A percentile compares a stretch with the other conserved stretches of the same genome.
Evolutionary conservation across 2,888 invertebrate species (phyloP).

Genomic region (Spodoptera littoralis): DNA sequence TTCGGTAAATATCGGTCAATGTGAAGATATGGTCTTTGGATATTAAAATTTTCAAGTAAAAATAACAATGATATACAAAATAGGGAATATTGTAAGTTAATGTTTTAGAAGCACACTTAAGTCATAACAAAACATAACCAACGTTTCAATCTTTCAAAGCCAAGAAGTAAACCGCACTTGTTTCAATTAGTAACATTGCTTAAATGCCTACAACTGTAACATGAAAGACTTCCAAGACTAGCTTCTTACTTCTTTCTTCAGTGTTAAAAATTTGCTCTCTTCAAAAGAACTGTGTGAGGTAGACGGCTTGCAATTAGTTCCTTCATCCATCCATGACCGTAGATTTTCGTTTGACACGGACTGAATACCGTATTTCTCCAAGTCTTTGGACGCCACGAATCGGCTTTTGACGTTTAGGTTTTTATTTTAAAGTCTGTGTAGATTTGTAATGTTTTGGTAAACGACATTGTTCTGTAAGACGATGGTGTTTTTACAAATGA

Average conservation of each 20-base stretch:
- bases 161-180: conserved; percentile 17
- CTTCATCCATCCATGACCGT: not conserved
- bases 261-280: conserved; percentile 6
- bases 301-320: conserved; percentile 11
- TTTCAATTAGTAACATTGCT: conserved; percentile 12
- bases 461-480: too few species aligned
- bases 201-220: conserved; percentile 2
- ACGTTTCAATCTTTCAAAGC: too few species aligned
- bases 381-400: conserved; percentile 2
- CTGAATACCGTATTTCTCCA: not conserved
- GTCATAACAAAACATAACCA: too few species aligned
- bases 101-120: too few species aligned
- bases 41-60: too few species aligned
- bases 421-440: too few species aligned
- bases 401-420: not conserved
- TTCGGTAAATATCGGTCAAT: too few species aligned
- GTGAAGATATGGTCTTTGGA: too few species aligned
- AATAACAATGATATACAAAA: too few species aligned
- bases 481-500: too few species aligned
- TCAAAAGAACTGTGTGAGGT: conserved; percentile 7
- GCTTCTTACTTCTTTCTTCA: not conserved
- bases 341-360: conserved; percentile 16
- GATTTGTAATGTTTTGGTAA: too few species aligned
- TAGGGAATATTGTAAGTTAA: too few species aligned
- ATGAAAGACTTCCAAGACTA: conserved; percentile 16